Evolutionary conservation across 2,797 vertebrate species (phyloP).

Genomic region (Artibeus lituratus): DNA sequence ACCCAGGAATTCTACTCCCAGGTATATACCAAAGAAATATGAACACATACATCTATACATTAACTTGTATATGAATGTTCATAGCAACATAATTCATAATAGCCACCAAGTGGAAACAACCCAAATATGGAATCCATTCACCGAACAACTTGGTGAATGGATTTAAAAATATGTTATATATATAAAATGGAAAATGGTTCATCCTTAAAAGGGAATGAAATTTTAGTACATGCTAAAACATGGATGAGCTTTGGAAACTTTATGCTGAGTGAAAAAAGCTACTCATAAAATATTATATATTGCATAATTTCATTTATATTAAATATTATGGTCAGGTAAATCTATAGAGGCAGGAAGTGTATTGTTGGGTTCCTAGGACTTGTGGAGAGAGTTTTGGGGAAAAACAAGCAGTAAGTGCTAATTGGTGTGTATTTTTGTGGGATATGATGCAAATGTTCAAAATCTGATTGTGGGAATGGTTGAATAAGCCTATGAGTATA

Average conservation of each 20-base stretch:
- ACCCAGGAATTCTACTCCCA: background rate
- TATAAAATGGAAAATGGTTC: constrained; percentile 16
- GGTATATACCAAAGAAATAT: background rate
- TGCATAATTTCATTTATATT: background rate
- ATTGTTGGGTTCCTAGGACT: background rate
- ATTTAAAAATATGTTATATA: background rate
- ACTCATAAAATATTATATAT: background rate
- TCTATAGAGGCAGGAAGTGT: background rate
- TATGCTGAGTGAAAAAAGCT: background rate
- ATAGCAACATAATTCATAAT: background rate
- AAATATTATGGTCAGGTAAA: background rate
- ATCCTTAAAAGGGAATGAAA: background rate
- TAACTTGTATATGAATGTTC: background rate
- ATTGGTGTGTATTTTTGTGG: background rate
- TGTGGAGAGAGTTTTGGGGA: background rate
- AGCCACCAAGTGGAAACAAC: background rate
- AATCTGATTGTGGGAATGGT: background rate
- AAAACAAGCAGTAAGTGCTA: background rate
- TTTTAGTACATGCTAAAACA: background rate
- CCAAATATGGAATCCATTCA: background rate
- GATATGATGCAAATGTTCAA: constrained; percentile 25
- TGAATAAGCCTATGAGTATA: background rate
- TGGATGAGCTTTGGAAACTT: constrained; percentile 32
- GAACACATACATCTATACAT: background rate
- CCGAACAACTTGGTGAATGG: background rate